Percentiles rank a stretch among this genome's conserved stretches.
phyloP scores from a whole-genome alignment of 2,888 invertebrate genomes.

The Masnerella sp. region DNA sequence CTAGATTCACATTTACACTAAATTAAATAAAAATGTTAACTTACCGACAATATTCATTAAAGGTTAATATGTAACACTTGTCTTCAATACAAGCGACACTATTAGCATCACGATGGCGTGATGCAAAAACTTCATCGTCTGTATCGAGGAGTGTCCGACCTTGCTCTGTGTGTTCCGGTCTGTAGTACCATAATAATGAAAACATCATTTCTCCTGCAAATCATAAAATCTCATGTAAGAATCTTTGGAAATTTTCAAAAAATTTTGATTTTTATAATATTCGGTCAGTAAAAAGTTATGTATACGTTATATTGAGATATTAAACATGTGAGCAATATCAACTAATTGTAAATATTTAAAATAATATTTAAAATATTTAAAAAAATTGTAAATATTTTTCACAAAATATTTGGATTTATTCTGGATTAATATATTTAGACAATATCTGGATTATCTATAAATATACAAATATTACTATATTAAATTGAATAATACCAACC shows the following conservation, averaged over 20 bases:
- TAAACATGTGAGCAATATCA: too few species aligned
- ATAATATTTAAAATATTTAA: too few species aligned
- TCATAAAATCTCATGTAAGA: too few species aligned
- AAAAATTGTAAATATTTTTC: too few species aligned
- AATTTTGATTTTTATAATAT: too few species aligned
- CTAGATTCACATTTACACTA: too few species aligned
- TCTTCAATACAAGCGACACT: constrained; percentile 99
- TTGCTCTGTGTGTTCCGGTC: constrained; percentile 97
- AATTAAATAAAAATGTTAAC: too few species aligned
- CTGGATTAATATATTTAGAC: too few species aligned
- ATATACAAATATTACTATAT: not conserved
- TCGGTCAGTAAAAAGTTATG: too few species aligned
- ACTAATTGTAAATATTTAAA: too few species aligned
- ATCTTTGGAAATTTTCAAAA: too few species aligned
- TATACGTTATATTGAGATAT: too few species aligned
- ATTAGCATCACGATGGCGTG: constrained; percentile 95
- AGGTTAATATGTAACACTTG: constrained; percentile 97
- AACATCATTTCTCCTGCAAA: constrained; percentile 95
- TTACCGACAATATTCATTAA: constrained; percentile 97
- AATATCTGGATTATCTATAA: not conserved
- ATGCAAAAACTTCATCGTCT: constrained; percentile 96
- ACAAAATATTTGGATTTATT: not conserved
- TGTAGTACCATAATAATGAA: constrained; percentile 97
- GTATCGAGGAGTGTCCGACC: constrained; percentile 89
- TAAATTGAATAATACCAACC: constrained; percentile 79